Evolutionary conservation across 2,888 invertebrate genomes (phyloP).

Genomic region (Tetrapedia diversipes): DNA sequence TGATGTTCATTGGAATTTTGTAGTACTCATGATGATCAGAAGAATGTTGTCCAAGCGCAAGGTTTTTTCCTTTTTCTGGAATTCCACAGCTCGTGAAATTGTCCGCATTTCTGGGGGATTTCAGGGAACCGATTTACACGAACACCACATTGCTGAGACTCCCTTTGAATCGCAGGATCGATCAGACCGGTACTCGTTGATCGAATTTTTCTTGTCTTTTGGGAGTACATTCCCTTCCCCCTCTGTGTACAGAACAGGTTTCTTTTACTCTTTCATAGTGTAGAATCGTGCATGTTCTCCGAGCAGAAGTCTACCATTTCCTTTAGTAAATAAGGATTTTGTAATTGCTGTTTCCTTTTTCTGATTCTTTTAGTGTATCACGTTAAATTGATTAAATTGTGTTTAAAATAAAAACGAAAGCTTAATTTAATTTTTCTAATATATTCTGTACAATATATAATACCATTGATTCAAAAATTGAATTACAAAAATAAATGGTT

Average conservation of each 20-base stretch:
- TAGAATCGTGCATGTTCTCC: not conserved
- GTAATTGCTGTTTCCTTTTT: not conserved
- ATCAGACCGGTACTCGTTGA: slow-evolving; percentile 1
- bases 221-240: not conserved
- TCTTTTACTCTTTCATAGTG: not conserved
- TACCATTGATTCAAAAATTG: too few relatives aligned
- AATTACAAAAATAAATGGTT: too few relatives aligned
- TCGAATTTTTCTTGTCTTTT: slow-evolving; percentile 26
- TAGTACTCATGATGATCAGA: not conserved
- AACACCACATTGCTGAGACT: not conserved
- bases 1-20: too few relatives aligned
- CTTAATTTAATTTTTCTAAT: too few relatives aligned
- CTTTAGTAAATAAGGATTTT: not conserved
- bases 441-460: too few relatives aligned
- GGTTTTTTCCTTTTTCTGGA: slow-evolving; percentile 2
- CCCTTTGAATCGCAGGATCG: slow-evolving; percentile 29
- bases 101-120: slow-evolving; percentile 25
- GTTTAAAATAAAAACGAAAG: too few relatives aligned
- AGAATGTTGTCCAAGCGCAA: slow-evolving; percentile 7
- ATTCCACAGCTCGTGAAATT: slow-evolving; percentile 23
- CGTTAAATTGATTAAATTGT: too few relatives aligned
- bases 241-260: not conserved
- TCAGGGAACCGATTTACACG: slow-evolving; percentile 31
- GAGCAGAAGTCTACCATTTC: not conserved
- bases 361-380: not conserved